phyloP scores from a whole-genome alignment of 2,113 vertebrate species.

The Rutilus rutilus region DNA sequence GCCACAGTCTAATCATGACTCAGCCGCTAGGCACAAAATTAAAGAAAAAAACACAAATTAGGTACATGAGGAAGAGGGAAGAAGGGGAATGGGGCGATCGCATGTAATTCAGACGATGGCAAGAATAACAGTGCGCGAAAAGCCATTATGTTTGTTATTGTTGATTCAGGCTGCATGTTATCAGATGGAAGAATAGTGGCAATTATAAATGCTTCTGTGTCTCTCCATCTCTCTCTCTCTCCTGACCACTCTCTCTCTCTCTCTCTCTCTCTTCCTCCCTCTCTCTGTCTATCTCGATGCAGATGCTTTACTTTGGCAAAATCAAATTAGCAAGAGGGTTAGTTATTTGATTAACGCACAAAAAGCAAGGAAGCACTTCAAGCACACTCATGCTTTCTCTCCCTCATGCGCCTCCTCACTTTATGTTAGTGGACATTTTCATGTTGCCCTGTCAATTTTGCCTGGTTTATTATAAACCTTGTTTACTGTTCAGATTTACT shows the following conservation, averaged over 20 bases:
- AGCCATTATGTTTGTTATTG: conserved; percentile 55
- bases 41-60: conserved; percentile 43
- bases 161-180: conserved; percentile 52
- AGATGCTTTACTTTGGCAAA: conserved; percentile 54
- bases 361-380: conserved; percentile 37
- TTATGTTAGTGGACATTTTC: not conserved
- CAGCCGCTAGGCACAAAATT: conserved; percentile 42
- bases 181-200: conserved; percentile 58
- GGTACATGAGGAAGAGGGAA: conserved; percentile 32
- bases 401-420: conserved; percentile 9
- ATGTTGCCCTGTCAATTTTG: not conserved
- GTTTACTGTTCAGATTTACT: not conserved
- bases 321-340: conserved; percentile 56
- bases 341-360: conserved; percentile 40
- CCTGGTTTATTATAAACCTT: not conserved
- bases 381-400: not conserved
- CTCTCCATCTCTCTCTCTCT: conserved; percentile 39
- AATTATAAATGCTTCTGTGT: conserved; percentile 55
- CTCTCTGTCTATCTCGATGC: conserved; percentile 36
- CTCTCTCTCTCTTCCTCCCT: not conserved
- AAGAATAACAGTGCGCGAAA: conserved; percentile 42
- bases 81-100: conserved; percentile 38
- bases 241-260: conserved; percentile 21
- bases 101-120: conserved; percentile 55
- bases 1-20: conserved; percentile 49